Conservation (phyloP, 2,797 vertebrate genomes). For the Gymnoscopelus microlampas region DNA sequence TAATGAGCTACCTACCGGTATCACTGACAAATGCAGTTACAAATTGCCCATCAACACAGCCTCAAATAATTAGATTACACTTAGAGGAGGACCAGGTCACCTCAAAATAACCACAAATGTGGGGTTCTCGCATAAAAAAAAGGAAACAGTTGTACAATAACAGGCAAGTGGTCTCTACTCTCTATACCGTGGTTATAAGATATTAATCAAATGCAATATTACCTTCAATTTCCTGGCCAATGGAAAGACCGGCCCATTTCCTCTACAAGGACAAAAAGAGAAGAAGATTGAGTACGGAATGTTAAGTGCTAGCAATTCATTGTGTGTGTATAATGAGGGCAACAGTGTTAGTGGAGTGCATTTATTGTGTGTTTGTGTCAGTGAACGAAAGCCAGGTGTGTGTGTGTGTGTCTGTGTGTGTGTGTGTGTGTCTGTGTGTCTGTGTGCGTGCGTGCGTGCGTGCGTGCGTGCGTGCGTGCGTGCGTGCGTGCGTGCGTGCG, state of each 20-base stretch:
- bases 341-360: neutral
- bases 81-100: too few relatives aligned
- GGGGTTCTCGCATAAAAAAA: too few relatives aligned
- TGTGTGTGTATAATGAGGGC: neutral
- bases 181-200: too few relatives aligned
- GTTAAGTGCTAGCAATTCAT: neutral
- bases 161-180: too few relatives aligned
- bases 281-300: neutral
- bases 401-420: neutral
- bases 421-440: neutral
- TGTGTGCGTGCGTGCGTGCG: neutral
- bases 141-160: too few relatives aligned
- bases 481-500: neutral
- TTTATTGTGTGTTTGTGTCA: too few relatives aligned
- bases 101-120: too few relatives aligned
- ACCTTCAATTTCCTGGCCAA: constrained; percentile 98
- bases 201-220: constrained; percentile 19
- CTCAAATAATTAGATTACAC: too few relatives aligned
- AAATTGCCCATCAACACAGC: neutral
- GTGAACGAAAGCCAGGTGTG: neutral
- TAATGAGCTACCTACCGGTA: too few relatives aligned
- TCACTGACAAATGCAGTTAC: too few relatives aligned
- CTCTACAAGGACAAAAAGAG: constrained; percentile 77
- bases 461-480: neutral
- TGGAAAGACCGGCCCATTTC: constrained; percentile 98